Percentiles rank a stretch among this genome's conserved stretches.
Evolutionary conservation across 2,797 vertebrate species (phyloP).

Genomic region (Ibycter americanus): DNA sequence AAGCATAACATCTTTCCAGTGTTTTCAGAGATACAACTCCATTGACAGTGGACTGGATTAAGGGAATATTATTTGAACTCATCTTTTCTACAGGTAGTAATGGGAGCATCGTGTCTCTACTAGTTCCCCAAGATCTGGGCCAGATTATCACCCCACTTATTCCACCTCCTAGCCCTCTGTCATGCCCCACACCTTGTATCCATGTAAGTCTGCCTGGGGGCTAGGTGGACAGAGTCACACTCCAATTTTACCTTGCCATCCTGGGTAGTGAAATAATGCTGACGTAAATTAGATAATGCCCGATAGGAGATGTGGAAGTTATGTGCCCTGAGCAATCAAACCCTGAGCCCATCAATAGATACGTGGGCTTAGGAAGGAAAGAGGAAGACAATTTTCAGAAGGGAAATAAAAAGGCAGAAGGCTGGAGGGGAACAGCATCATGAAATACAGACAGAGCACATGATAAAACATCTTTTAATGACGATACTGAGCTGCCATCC

Average conservation of each 20-base stretch:
- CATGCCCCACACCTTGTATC: background rate
- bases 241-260: background rate
- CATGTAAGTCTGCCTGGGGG: background rate
- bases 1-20: background rate
- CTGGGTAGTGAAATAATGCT: background rate
- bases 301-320: background rate
- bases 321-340: background rate
- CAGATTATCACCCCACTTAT: background rate
- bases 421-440: background rate
- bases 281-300: background rate
- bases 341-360: background rate
- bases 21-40: background rate
- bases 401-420: background rate
- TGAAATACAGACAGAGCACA: background rate
- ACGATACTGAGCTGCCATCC: accelerated
- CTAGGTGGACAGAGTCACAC: background rate
- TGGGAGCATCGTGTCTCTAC: background rate
- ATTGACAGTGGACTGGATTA: background rate
- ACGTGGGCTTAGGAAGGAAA: background rate
- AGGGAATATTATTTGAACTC: background rate
- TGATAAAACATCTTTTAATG: background rate
- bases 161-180: background rate
- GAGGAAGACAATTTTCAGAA: background rate
- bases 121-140: background rate
- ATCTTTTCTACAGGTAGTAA: background rate